These are phyloP conservation scores for Pogoniulus pusillus DNA, from an alignment of 2,797 vertebrate genomes.

Conservation along the genomic window DNA sequence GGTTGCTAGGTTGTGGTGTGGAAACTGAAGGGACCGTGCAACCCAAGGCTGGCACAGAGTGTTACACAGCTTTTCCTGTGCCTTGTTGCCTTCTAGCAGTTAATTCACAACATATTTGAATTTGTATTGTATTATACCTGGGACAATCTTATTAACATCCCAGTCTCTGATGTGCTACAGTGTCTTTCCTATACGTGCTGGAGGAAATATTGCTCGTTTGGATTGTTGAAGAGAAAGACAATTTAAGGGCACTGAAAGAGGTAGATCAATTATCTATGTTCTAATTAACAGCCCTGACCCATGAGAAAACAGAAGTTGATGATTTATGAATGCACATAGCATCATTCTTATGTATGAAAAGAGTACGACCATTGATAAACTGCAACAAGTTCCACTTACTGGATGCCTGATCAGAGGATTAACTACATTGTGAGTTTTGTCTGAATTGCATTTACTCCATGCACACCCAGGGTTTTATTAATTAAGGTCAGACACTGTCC, in stretches of 20 bases:
- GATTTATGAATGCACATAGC: slow-evolving; percentile 8
- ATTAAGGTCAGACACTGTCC: not conserved
- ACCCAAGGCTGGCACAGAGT: not conserved
- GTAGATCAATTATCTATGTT: slow-evolving; percentile 34
- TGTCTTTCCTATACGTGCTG: not conserved
- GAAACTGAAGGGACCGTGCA: not conserved
- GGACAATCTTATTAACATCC: slow-evolving; percentile 50
- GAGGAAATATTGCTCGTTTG: slow-evolving; percentile 32
- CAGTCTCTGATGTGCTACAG: slow-evolving; percentile 29
- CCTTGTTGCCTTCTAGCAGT: slow-evolving; percentile 42
- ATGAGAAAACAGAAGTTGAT: slow-evolving; percentile 30
- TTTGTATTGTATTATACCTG: slow-evolving; percentile 24
- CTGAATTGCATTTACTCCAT: not conserved
- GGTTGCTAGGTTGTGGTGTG: not conserved
- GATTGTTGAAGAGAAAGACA: slow-evolving; percentile 31
- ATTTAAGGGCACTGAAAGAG: slow-evolving; percentile 46
- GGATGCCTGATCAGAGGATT: slow-evolving; percentile 10
- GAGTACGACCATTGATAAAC: slow-evolving; percentile 1
- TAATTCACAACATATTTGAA: slow-evolving; percentile 51
- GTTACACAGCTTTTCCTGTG: not conserved
- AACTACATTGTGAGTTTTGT: slow-evolving; percentile 22
- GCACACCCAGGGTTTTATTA: not conserved
- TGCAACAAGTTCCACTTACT: not conserved
- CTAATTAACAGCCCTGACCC: slow-evolving; percentile 43
- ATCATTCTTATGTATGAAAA: slow-evolving; percentile 19